These are phyloP conservation scores for Spongilla lacustris DNA, from an alignment of 37 sponge, comb jelly and placozoan species.

Conservation along the genomic window DNA sequence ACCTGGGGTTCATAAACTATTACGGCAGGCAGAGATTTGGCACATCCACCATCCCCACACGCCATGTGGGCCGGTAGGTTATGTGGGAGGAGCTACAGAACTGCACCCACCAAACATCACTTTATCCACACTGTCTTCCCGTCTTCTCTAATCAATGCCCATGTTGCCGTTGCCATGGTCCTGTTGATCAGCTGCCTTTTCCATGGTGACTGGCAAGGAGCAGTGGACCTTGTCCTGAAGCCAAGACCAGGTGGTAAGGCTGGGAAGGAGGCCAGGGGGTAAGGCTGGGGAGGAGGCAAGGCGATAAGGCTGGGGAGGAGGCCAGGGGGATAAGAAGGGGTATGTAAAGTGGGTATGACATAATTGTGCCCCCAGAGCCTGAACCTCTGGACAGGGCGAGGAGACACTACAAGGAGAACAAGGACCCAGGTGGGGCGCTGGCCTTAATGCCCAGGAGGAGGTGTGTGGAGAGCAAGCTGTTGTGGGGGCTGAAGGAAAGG, in stretches of 20 bases:
- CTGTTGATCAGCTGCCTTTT: constrained; percentile 67
- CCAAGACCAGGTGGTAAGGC: constrained; percentile 70
- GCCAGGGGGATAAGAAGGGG: no score
- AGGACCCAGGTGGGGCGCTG: constrained; percentile 51
- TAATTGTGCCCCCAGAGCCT: constrained; percentile 33
- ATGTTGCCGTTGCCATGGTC: background rate
- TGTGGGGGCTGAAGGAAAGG: constrained; percentile 60
- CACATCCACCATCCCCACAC: constrained; percentile 66
- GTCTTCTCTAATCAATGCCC: constrained; percentile 13
- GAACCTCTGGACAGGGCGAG: constrained; percentile 39
- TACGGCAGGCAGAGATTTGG: constrained; percentile 98
- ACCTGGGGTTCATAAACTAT: constrained; percentile 92
- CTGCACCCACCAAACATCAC: no score
- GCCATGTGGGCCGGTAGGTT: constrained; percentile 74
- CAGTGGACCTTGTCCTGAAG: constrained; percentile 69
- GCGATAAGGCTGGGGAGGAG: no score
- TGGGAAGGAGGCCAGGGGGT: no score
- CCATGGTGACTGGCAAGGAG: constrained; percentile 63
- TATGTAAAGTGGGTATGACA: background rate
- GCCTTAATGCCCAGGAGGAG: constrained; percentile 38
- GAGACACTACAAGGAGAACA: constrained; percentile 48
- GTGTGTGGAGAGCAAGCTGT: constrained; percentile 40
- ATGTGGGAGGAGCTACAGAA: background rate
- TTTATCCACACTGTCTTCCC: no score
- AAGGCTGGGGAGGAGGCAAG: no score